Evolutionary conservation across 2,888 invertebrate genomes (phyloP).

Genomic region (Schizotus pectinicornis): DNA sequence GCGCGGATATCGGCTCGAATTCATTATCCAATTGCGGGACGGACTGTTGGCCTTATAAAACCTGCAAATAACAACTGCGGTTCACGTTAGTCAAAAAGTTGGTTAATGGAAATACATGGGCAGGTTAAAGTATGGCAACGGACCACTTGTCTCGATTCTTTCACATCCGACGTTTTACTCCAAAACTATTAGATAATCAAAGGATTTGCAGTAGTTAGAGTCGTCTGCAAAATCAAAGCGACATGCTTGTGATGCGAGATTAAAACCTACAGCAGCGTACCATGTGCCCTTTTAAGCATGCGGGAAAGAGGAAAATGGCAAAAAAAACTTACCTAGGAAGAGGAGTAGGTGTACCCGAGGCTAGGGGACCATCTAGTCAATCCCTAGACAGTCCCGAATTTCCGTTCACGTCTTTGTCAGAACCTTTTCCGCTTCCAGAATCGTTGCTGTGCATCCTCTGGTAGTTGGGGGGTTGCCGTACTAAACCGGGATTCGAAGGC

Average conservation of each 20-base stretch:
- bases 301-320: neutral
- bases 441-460: constrained; percentile 89
- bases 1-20: constrained; percentile 49
- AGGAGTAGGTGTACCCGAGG: constrained; percentile 59
- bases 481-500: constrained; percentile 72
- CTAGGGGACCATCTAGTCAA: constrained; percentile 82
- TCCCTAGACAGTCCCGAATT: constrained; percentile 58
- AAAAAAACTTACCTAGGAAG: constrained; percentile 51
- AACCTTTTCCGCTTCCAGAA: constrained; percentile 70
- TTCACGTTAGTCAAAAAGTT: constrained; percentile 34
- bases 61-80: constrained; percentile 58
- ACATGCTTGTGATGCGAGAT: no score
- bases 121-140: constrained; percentile 11
- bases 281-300: neutral
- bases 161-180: neutral
- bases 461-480: constrained; percentile 75
- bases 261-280: neutral
- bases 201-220: neutral
- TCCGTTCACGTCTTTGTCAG: constrained; percentile 72
- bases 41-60: constrained; percentile 72
- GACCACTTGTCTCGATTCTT: neutral
- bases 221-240: neutral
- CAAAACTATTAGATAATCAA: constrained; percentile 9
- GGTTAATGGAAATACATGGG: constrained; percentile 33
- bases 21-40: constrained; percentile 65